phyloP scores from a whole-genome alignment of 2,888 invertebrate species.

The Drosophila anomalata region DNA sequence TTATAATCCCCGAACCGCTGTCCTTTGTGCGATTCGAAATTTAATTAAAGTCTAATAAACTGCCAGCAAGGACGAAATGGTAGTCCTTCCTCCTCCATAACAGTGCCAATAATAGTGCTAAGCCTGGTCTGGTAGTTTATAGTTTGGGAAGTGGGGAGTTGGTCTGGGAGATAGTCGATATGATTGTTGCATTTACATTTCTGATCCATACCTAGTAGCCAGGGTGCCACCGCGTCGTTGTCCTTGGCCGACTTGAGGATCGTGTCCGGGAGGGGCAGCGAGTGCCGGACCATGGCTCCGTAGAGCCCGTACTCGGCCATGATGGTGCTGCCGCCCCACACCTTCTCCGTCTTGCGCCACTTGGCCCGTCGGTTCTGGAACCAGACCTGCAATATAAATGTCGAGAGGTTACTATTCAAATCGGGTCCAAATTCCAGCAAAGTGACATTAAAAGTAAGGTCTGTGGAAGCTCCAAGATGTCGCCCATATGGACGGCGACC shows the following conservation, averaged over 20 bases:
- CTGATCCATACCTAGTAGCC: constrained; percentile 95
- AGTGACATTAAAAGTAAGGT: not conserved
- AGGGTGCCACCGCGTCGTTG: constrained; percentile 98
- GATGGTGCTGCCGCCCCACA: constrained; percentile 99
- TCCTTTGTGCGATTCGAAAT: constrained; percentile 64
- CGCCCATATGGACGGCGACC: constrained; percentile 35
- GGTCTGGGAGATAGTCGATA: constrained; percentile 55
- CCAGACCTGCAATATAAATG: constrained; percentile 94
- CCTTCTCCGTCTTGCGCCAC: constrained; percentile 99
- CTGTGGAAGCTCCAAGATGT: not conserved
- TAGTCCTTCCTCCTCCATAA: not conserved
- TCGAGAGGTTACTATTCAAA: not conserved
- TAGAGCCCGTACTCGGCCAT: constrained; percentile 99
- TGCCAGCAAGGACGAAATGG: not conserved
- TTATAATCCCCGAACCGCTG: constrained; percentile 66
- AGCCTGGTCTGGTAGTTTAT: not conserved
- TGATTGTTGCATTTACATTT: constrained; percentile 84
- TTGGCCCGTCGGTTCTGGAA: constrained; percentile 97
- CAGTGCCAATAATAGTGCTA: not conserved
- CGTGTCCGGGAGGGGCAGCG: constrained; percentile 98
- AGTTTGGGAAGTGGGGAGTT: constrained; percentile 7
- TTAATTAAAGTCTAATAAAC: constrained; percentile 58
- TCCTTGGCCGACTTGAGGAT: constrained; percentile 99
- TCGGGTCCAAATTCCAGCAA: not conserved
- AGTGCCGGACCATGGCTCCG: constrained; percentile 99